Evolutionary conservation across 2,888 invertebrate species (phyloP), one percentile per base, ranked within the genome.

Genomic region (Sphaerophoria rueppellii): DNA sequence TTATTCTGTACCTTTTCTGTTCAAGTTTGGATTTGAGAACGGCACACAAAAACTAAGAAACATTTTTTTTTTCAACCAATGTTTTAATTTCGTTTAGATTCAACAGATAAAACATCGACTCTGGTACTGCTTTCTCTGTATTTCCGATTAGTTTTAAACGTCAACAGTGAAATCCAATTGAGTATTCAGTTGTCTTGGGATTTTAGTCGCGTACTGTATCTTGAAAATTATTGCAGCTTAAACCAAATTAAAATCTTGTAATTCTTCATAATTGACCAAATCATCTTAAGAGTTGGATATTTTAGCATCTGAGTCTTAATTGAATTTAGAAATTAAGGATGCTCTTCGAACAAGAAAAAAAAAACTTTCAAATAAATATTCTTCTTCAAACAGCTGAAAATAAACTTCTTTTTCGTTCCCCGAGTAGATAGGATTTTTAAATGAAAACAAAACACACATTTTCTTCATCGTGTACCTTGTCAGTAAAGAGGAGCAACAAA

Each of bases 101-200:
- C 50, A 72, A 69, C 50, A 76, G 76, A 85, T 70, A 80, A 85
- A 85, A 76, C 85, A 76, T 76, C 72, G 65, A 81, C 72, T 76
- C 71, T 80, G 85, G 76, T 57, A 73, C 76, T 48, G 69, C 24
- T 40, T 46, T 85, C n/a, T n/a, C n/a, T n/a, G n/a, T n/a, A n/a
- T n/a, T n/a, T n/a, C n/a, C n/a, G n/a, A n/a, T n/a, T n/a, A n/a
- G n/a, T n/a, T n/a, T n/a, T n/a, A n/a, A n/a, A n/a, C 14, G 76
- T 73, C 57, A 73, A 77, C 55, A 73, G 65, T 63, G 58, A 46
- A 65, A 43, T 50, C 77, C 76, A 77, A 60, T 81, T n/a, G n/a
- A n/a, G n/a, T n/a, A n/a, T n/a, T 85, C 76, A 85, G 85, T 85
- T 81, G 76, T 70, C 72, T 69, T 81, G 73, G 76, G 65, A 81